Conservation (phyloP, 2,888 invertebrate species). For the Allolobophora icterica region DNA sequence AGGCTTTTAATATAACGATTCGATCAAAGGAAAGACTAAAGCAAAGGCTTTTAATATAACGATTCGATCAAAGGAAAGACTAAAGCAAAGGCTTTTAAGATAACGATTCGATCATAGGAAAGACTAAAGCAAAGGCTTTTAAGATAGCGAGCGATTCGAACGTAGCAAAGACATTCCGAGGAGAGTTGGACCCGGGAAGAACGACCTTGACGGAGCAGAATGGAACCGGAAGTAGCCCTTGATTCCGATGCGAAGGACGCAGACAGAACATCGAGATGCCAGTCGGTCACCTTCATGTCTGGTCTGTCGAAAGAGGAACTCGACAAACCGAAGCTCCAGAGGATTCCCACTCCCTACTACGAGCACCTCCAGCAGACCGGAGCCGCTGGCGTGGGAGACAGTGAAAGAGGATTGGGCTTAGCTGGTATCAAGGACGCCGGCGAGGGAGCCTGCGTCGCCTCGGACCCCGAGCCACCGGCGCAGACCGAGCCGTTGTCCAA, state of each 20-base stretch:
- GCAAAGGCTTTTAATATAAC: no score
- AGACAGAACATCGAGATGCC: neutral
- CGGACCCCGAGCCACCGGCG: neutral
- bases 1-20: no score
- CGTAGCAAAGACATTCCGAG: no score
- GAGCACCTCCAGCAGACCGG: conserved; percentile 18
- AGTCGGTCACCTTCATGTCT: neutral
- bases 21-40: no score
- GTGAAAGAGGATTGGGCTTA: neutral
- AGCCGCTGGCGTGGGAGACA: neutral
- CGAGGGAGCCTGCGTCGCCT: neutral
- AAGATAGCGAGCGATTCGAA: no score
- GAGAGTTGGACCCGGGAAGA: neutral
- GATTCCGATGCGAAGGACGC: neutral
- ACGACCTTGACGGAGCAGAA: neutral
- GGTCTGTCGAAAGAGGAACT: neutral
- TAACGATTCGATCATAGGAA: no score
- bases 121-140: no score
- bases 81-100: no score
- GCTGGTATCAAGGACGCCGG: neutral
- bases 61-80: no score
- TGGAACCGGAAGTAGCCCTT: neutral
- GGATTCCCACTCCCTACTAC: conserved; percentile 36
- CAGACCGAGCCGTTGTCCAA: neutral
- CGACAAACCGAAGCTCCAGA: conserved; percentile 30